Evolutionary conservation across 2,888 invertebrate genomes (phyloP).

Genomic region (Saturnia pavonia): DNA sequence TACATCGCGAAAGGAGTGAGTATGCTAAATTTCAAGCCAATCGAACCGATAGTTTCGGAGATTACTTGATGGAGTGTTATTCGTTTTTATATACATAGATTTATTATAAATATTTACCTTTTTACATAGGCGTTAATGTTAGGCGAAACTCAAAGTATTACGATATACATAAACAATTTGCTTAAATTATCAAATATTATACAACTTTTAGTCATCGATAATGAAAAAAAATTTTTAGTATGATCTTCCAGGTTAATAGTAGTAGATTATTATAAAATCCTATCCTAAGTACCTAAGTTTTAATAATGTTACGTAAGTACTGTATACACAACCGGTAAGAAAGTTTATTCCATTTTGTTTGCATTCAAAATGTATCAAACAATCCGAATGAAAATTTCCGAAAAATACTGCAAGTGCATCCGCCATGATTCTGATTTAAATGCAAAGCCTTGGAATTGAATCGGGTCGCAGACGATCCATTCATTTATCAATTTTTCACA

Average conservation of each 20-base stretch:
- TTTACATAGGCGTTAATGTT: background rate
- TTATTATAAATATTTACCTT: background rate
- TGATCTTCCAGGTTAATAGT: background rate
- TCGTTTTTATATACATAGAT: too few species aligned
- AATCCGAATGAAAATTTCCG: slow-evolving; percentile 36
- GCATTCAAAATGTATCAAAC: slow-evolving; percentile 22
- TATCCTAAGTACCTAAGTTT: background rate
- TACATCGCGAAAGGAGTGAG: too few species aligned
- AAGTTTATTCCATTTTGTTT: slow-evolving; percentile 26
- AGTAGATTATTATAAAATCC: background rate
- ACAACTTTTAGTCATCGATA: too few species aligned
- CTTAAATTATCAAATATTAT: too few species aligned
- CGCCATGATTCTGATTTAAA: slow-evolving; percentile 58
- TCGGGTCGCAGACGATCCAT: slow-evolving; percentile 45
- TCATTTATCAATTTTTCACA: slow-evolving; percentile 45
- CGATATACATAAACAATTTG: too few species aligned
- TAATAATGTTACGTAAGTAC: background rate
- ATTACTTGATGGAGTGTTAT: too few species aligned
- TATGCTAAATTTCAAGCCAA: too few species aligned
- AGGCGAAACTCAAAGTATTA: too few species aligned
- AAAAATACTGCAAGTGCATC: slow-evolving; percentile 59
- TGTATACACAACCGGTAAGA: background rate
- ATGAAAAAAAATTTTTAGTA: background rate
- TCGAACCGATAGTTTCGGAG: too few species aligned
- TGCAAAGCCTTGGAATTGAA: slow-evolving; percentile 63